These are phyloP conservation scores for Cryptoprocta ferox DNA, from an alignment of 2,797 vertebrate species.

Conservation along the genomic window DNA sequence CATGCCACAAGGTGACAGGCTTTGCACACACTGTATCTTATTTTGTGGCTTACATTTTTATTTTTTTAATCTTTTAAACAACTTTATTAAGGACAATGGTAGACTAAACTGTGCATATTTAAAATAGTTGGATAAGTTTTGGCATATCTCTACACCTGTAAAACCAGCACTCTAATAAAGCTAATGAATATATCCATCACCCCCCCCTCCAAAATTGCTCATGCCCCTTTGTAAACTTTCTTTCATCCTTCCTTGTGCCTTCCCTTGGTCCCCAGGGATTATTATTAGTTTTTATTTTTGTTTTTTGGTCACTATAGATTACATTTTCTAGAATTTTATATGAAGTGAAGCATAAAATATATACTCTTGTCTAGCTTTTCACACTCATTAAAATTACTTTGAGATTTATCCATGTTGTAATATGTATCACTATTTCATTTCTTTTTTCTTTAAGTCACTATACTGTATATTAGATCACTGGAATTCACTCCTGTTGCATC, in stretches of 20 bases:
- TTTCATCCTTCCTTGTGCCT: not conserved
- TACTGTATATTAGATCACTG: not conserved
- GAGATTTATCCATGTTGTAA: not conserved
- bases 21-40: not conserved
- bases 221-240: not conserved
- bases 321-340: constrained; percentile 4
- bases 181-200: not conserved
- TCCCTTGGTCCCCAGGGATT: not conserved
- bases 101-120: not conserved
- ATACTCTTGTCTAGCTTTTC: not conserved
- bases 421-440: not conserved
- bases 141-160: not conserved
- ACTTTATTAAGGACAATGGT: not conserved
- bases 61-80: not conserved
- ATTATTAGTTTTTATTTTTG: not conserved
- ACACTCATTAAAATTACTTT: not conserved
- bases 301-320: not conserved
- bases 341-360: not conserved
- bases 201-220: not conserved
- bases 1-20: not conserved
- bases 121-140: not conserved
- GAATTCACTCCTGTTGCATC: not conserved
- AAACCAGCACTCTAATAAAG: not conserved
- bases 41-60: constrained; percentile 14
- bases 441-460: not conserved